A percentile compares a stretch with the other conserved stretches of the same genome.
Evolutionary conservation across 2,888 invertebrate species (phyloP).

Genomic region (Therioaphis trifolii): DNA sequence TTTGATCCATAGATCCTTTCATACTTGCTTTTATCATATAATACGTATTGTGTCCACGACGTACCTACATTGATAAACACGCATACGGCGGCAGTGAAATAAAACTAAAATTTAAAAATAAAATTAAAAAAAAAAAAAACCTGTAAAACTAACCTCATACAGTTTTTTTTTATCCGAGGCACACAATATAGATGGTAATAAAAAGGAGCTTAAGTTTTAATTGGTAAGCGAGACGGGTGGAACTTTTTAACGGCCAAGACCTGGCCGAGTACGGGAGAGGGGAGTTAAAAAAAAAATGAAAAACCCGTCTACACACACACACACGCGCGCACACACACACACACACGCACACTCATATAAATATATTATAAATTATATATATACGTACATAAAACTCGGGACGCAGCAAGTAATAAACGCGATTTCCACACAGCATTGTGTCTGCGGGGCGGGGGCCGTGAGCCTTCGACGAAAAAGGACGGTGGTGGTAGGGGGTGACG

Average conservation of each 20-base stretch:
- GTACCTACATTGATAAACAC: neutral
- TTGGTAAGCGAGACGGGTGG: slow-evolving; percentile 12
- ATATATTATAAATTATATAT: too few species aligned
- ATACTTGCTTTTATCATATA: too few species aligned
- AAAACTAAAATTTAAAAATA: neutral
- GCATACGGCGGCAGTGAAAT: neutral
- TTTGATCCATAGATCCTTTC: too few species aligned
- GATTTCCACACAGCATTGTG: slow-evolving; percentile 12
- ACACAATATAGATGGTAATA: slow-evolving; percentile 20
- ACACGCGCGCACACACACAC: too few species aligned
- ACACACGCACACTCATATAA: too few species aligned
- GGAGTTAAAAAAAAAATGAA: neutral
- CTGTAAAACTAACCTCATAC: neutral
- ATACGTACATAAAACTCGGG: neutral
- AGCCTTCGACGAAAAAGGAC: too few species aligned
- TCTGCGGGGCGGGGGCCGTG: neutral
- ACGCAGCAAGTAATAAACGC: slow-evolving; percentile 22
- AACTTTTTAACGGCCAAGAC: slow-evolving; percentile 35
- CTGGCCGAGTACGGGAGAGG: neutral
- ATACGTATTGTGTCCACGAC: neutral
- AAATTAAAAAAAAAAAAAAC: neutral
- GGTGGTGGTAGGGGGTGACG: too few species aligned
- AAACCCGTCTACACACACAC: too few species aligned
- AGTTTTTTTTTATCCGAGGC: neutral
- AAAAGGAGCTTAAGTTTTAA: slow-evolving; percentile 47